A percentile compares a stretch with the other conserved stretches of the same genome.
phyloP scores from a whole-genome alignment of 2,888 invertebrate genomes.

The Acanthosoma haemorrhoidale region DNA sequence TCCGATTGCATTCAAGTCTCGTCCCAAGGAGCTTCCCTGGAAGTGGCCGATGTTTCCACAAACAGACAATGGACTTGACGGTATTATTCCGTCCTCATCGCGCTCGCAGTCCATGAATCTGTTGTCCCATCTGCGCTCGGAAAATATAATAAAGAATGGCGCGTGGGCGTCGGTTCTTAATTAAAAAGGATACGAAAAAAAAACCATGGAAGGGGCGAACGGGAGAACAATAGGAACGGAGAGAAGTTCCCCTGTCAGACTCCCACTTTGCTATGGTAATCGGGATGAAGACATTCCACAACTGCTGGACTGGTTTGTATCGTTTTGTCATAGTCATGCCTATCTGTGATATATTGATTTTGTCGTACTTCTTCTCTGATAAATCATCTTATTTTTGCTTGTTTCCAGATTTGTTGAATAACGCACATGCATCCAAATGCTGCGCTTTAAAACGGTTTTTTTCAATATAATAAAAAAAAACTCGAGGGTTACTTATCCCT shows the following conservation, averaged over 20 bases:
- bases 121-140: background rate
- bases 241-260: conserved; percentile 1
- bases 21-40: background rate
- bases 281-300: background rate
- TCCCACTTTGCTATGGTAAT: conserved; percentile 3
- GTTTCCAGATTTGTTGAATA: too few relatives aligned
- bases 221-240: background rate
- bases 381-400: too few relatives aligned
- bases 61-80: background rate
- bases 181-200: background rate
- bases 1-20: background rate
- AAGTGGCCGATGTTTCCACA: background rate
- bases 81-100: background rate
- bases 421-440: too few relatives aligned
- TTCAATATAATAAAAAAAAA: too few relatives aligned
- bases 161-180: background rate
- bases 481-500: too few relatives aligned
- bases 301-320: too few relatives aligned
- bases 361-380: too few relatives aligned
- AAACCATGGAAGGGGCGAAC: background rate
- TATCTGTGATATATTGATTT: too few relatives aligned
- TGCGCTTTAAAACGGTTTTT: too few relatives aligned
- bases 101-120: background rate
- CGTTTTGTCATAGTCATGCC: too few relatives aligned
- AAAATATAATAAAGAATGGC: background rate